Conservation (phyloP, 2,888 invertebrate species). For the Disparrhopalites patrizii region DNA sequence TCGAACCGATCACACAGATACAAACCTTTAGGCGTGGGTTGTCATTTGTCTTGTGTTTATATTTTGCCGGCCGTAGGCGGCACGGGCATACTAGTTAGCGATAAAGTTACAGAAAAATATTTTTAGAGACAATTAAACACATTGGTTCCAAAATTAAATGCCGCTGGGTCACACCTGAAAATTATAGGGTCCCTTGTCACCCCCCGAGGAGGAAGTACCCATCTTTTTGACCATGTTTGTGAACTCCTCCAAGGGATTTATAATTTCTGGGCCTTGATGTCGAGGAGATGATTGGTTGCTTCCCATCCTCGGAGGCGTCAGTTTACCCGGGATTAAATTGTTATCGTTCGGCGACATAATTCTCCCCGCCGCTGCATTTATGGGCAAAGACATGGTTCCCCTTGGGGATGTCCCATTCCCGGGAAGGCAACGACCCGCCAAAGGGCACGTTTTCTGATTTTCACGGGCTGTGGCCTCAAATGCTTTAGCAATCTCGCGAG, state of each 20-base stretch:
- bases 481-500: conserved; percentile 38
- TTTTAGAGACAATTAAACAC: neutral
- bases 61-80: too few species aligned
- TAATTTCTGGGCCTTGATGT: conserved; percentile 13
- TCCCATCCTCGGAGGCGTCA: too few species aligned
- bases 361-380: too few species aligned
- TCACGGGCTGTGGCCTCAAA: conserved; percentile 36
- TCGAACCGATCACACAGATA: too few species aligned
- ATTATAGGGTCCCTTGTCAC: conserved; percentile 29
- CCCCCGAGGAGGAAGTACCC: conserved; percentile 25
- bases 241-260: conserved; percentile 39
- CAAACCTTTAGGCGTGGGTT: too few species aligned
- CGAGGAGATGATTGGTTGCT: too few species aligned
- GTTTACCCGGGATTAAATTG: too few species aligned
- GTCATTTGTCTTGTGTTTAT: too few species aligned
- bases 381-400: neutral
- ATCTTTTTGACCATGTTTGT: conserved; percentile 37
- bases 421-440: conserved; percentile 30
- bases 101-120: neutral
- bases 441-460: neutral
- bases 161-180: conserved; percentile 25
- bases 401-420: neutral
- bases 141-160: neutral
- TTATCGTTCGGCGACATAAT: neutral
- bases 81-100: neutral